A percentile compares a stretch with the other conserved stretches of the same genome.
These are phyloP conservation scores for Polypedilum pembai DNA, from an alignment of 1,140 invertebrate species.

Conservation along the genomic window DNA sequence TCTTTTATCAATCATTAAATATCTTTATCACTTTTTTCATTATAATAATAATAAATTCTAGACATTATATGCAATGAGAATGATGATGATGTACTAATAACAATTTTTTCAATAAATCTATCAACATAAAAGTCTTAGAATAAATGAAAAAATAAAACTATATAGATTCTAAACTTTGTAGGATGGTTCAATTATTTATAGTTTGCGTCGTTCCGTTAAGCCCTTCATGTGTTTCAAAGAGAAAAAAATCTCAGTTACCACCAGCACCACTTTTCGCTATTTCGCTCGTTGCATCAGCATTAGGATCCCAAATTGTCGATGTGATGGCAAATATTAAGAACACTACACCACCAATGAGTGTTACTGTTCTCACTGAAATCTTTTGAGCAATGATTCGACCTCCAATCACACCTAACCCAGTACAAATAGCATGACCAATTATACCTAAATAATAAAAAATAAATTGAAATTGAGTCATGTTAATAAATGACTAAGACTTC, in stretches of 20 bases:
- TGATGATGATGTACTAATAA: not conserved
- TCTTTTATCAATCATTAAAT: not conserved
- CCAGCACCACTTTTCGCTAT: not conserved
- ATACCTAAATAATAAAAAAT: constrained; percentile 40
- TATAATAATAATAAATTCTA: not conserved
- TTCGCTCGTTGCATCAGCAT: constrained; percentile 32
- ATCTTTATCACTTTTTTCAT: constrained; percentile 11
- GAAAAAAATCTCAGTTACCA: not conserved
- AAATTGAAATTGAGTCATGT: no score
- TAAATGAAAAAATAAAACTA: not conserved
- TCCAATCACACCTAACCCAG: constrained; percentile 91
- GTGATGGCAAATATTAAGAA: constrained; percentile 40
- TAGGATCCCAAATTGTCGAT: constrained; percentile 38
- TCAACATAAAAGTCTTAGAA: not conserved
- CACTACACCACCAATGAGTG: constrained; percentile 43
- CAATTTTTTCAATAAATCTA: not conserved
- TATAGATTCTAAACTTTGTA: not conserved
- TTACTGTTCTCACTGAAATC: constrained; percentile 67
- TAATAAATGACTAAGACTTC: no score
- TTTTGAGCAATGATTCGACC: constrained; percentile 91
- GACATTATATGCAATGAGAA: not conserved
- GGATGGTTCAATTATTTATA: not conserved
- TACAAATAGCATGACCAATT: constrained; percentile 90
- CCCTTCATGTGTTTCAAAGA: not conserved
- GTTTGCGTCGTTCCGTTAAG: not conserved